Conservation (phyloP, 2,888 invertebrate species). For the Sphaerophoria rueppellii region DNA sequence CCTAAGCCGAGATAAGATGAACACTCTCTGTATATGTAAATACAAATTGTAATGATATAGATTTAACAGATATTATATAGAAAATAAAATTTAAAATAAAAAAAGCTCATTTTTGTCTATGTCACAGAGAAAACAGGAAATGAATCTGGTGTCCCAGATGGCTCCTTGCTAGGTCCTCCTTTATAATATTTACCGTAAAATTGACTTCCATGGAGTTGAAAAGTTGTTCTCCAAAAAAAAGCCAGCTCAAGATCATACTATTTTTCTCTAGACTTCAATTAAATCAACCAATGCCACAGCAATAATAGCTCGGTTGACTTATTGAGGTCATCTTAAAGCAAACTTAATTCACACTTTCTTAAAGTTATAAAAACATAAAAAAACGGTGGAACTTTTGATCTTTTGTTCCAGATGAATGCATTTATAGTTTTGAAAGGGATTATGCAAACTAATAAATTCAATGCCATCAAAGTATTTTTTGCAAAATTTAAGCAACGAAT, state of each 20-base stretch:
- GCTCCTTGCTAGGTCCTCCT: too few relatives aligned
- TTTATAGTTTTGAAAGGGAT: too few relatives aligned
- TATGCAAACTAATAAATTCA: too few relatives aligned
- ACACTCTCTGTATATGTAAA: constrained; percentile 56
- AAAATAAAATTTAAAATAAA: constrained; percentile 45
- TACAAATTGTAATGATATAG: constrained; percentile 60
- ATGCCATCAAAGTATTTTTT: too few relatives aligned
- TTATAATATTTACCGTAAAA: too few relatives aligned
- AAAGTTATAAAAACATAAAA: background rate
- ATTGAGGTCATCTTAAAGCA: constrained; percentile 2
- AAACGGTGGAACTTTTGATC: background rate
- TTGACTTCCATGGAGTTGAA: background rate
- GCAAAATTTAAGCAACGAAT: too few relatives aligned
- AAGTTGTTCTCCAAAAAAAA: background rate
- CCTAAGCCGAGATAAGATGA: constrained; percentile 53
- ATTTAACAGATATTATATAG: constrained; percentile 33
- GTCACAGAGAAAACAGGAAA: background rate
- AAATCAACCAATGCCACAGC: constrained; percentile 12
- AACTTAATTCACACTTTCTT: constrained; percentile 8
- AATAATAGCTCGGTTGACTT: background rate
- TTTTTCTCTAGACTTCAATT: background rate
- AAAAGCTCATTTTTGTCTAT: background rate
- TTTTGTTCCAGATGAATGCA: background rate
- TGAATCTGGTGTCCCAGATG: too few relatives aligned
- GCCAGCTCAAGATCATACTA: background rate